Evolutionary conservation across 2,797 vertebrate species (phyloP), one percentile per base, ranked within the genome.

Genomic region (Rhabdomys pumilio): DNA sequence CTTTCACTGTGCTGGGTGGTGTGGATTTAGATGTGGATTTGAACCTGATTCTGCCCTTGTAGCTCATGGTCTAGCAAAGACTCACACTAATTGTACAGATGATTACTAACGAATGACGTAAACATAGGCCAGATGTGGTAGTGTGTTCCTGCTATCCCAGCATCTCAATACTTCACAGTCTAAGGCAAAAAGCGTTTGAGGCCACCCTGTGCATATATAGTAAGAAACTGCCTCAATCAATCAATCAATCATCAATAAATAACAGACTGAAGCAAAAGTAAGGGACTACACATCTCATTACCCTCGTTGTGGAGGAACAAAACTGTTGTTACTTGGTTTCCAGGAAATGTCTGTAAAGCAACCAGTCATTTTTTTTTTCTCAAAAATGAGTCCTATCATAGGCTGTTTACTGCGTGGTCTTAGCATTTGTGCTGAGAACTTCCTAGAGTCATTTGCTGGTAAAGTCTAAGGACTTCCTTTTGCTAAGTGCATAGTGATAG

Each of bases 381-480:
- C 89, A 69, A 83, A 90, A 95, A 53, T 7, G 59, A 93, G 89
- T 47, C 26, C 24, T 82, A 1, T 59, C 61, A 6, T 20, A 53
- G 20, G 11, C 6, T 65, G 55, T 89, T 77, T 63, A 47, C 29
- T 86, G 34, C 38, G 26, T 19, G 53, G 29, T 80, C 88, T 95
- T 81, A 73, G 92, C 73, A 82, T 93, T 94, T 63, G 44, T 65
- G 44, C 77, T 87, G 61, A 90, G 83, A 95, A 75, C 63, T 72
- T 77, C 69, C 81, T 88, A 61, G 95, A 91, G 55, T 59, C 50
- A 75, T 91, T 96, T 89, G 19, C 65, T 91, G 55, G 34, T 55
- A 85, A 90, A 96, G 79, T 69, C 50, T 63, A 89, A 82, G 67
- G 90, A 90, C 61, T 95, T 93, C 73, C 55, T 93, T 92, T 93